Evolutionary conservation across 2,888 invertebrate species (phyloP), one percentile per base, ranked within the genome.

Genomic region (Eudemis profundana): DNA sequence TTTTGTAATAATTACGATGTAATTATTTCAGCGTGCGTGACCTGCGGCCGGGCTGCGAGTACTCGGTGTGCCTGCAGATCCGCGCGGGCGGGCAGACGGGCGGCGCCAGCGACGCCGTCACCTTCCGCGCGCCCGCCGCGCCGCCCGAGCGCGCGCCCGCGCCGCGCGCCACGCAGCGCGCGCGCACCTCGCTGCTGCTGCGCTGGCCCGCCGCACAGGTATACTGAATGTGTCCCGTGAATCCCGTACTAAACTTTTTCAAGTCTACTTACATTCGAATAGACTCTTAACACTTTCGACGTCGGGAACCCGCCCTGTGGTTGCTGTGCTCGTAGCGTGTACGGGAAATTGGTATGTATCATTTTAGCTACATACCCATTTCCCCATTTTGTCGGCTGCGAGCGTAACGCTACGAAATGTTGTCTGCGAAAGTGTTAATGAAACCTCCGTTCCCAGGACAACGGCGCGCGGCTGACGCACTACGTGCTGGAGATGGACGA

Each of bases 41-140:
- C 86, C 91, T 98, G 77, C 94, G 95, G 82, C 97, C 98, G 12
- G 97, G 96, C n/a, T 96, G 96, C 81, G 96, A 97, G 82, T 98
- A 97, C 88, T 95, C 95, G 67, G 95, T 97, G 73, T 95, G 96
- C 77, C 92, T 96, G 71, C 96, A 96, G 86, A 96, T 96, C 73
- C 94, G 95, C 77, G 87, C 96, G 69, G 96, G 97, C 71, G 95
- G 95, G 79, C 82, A 95, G 69, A 94, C 95, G 70, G 97, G 97
- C 57, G 94, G 94, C 40, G 94, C 95, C 7, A 96, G 96, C 67
- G 96, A 96, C 78, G 95, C 96, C 61, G 94, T 95, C 67, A 95
- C 95, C 73, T 97, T 98, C 90, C 94, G 94, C 71, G 98, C 98
- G 33, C 95, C 95, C 19, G 85, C 96, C 65, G 97, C 97, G 80